Evolutionary conservation across 2,888 invertebrate genomes (phyloP).

Genomic region (Macrophya annulata): DNA sequence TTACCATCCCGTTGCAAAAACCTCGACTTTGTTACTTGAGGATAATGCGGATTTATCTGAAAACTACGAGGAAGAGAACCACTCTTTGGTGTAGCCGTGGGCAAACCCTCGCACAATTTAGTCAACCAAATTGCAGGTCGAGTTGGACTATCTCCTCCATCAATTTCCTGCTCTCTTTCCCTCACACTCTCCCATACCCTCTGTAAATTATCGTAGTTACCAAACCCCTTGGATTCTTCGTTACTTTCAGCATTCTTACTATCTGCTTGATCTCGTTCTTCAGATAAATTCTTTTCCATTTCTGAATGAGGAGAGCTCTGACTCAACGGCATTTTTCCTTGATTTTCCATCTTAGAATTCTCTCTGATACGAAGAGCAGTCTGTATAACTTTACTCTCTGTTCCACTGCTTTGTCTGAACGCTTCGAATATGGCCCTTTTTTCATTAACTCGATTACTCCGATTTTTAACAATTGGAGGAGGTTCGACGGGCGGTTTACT

Average conservation of each 20-base stretch:
- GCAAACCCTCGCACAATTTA: constrained; percentile 86
- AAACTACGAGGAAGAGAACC: constrained; percentile 91
- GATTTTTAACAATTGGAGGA: constrained; percentile 60
- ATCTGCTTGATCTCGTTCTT: constrained; percentile 67
- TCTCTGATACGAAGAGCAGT: constrained; percentile 74
- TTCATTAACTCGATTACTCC: constrained; percentile 67
- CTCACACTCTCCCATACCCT: constrained; percentile 75
- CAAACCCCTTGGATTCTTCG: constrained; percentile 80
- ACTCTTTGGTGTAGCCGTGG: constrained; percentile 86
- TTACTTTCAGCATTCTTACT: constrained; percentile 70
- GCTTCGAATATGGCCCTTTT: constrained; percentile 72
- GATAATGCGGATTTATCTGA: constrained; percentile 83
- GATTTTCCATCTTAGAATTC: constrained; percentile 68
- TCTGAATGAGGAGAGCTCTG: background rate
- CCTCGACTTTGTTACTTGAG: constrained; percentile 77
- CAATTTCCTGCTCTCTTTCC: constrained; percentile 62
- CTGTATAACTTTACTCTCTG: constrained; percentile 74
- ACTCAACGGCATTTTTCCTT: constrained; percentile 36
- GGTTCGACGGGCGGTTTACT: constrained; percentile 55
- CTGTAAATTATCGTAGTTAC: constrained; percentile 84
- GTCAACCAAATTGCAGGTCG: constrained; percentile 87
- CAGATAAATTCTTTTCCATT: constrained; percentile 70
- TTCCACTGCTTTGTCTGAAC: constrained; percentile 72
- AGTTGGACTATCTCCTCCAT: constrained; percentile 81
- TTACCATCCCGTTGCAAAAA: constrained; percentile 84